Evolutionary conservation across 1,140 invertebrate genomes (phyloP), one percentile per base, ranked within the genome.

Genomic region (Ips nitidus): DNA sequence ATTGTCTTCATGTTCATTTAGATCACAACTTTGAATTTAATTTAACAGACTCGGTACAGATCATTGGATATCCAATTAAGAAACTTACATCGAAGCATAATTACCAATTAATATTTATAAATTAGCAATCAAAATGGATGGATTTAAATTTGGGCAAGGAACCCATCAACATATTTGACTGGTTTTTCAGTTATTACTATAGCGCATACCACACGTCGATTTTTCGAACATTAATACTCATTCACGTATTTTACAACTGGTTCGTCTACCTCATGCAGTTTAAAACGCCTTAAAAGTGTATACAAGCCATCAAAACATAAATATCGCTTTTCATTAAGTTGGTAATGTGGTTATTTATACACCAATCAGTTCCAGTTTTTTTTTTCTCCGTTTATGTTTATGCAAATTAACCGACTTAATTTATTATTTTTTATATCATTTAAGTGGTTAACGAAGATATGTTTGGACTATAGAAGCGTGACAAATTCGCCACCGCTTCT

Each of bases 321-420:
- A 61, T 61, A 61, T 61, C n/a, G 59, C 41, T 61, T 61, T 61
- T 61, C 59, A 61, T 61, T 61, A 61, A 37, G 41, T 61, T 45
- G 36, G 59, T 43, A 45, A 40, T n/a, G 22, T 45, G 41, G 41
- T 61, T 47, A 61, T 61, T 61, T 61, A 61, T 61, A 45, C 59
- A 22, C 8, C n/a, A 47, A 61, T 45, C 43, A 22, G 59, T 43
- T 61, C 22, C 59, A 61, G 41, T 47, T 5, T 61, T 61, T 56
- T 61, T 57, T n/a, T n/a, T n/a, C n/a, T n/a, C n/a, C n/a, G 41
- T 40, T 40, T 57, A 57, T 57, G 39, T 57, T 57, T 57, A 57
- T 57, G 55, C 55, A 57, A 57, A 57, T 57, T n/a, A n/a, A n/a
- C n/a, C n/a, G 55, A n/a, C 55, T 57, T 38, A 37, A 36, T 3